Evolutionary conservation across 2,113 vertebrate species (phyloP).

Genomic region (Heliornis fulica): DNA sequence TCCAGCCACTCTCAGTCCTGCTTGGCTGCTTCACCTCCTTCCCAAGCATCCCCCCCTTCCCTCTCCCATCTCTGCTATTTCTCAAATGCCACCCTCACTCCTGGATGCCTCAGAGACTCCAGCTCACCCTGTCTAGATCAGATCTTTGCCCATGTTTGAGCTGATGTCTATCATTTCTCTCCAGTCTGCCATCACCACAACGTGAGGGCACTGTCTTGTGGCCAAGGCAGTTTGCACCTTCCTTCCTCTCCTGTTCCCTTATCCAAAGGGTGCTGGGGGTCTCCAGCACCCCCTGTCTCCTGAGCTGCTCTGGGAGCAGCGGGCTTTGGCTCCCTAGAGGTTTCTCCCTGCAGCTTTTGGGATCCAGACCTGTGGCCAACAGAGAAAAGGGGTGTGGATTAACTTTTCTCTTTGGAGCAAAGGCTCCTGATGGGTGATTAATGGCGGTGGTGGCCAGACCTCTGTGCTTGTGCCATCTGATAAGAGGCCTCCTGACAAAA

Average conservation of each 20-base stretch:
- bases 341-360: neutral
- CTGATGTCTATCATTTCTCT: neutral
- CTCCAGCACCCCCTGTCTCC: neutral
- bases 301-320: neutral
- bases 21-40: neutral
- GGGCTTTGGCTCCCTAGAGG: neutral
- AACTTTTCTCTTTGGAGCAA: neutral
- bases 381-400: neutral
- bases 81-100: neutral
- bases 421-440: conserved; percentile 13
- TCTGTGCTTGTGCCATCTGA: conserved; percentile 56
- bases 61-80: neutral
- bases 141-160: neutral
- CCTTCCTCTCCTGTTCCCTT: neutral
- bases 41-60: neutral
- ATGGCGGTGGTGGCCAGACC: neutral
- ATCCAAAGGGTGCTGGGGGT: neutral
- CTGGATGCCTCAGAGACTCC: neutral
- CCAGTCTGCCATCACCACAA: neutral
- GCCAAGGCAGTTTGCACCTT: neutral
- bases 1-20: neutral
- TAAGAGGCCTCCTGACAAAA: conserved; percentile 63
- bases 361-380: neutral
- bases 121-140: neutral
- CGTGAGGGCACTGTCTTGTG: accelerated